Percentiles rank a stretch among this genome's conserved stretches.
Conservation (phyloP, 2,113 vertebrate genomes). For the Pteronura brasiliensis region DNA sequence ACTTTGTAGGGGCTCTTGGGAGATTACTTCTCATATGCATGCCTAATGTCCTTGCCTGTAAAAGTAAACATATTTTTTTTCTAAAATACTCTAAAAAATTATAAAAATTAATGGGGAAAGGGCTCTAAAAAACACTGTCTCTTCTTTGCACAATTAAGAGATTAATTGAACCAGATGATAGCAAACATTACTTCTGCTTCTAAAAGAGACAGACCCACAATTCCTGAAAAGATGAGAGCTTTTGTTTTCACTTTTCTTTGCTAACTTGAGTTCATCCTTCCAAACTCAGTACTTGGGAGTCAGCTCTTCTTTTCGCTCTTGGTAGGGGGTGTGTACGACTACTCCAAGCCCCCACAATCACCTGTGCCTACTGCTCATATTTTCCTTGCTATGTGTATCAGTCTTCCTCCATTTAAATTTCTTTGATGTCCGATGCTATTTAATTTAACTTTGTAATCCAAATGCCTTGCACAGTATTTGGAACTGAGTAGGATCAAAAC, state of each 20-base stretch:
- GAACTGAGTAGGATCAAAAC: not conserved
- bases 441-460: not conserved
- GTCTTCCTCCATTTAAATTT: not conserved
- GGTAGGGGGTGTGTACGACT: not conserved
- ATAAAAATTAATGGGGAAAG: not conserved
- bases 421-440: not conserved
- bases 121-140: not conserved
- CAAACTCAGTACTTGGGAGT: not conserved
- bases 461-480: not conserved
- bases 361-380: not conserved
- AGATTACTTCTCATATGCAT: not conserved
- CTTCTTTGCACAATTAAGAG: not conserved
- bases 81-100: not conserved
- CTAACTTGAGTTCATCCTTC: not conserved
- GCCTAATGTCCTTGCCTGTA: not conserved
- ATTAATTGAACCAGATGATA: not conserved
- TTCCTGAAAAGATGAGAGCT: not conserved
- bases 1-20: not conserved
- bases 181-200: not conserved
- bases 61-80: not conserved
- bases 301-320: not conserved
- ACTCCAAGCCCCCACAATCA: not conserved
- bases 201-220: not conserved
- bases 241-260: not conserved
- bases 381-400: not conserved